These are phyloP conservation scores for Psittacus erithacus DNA, from an alignment of 2,113 vertebrate genomes.

Conservation along the genomic window DNA sequence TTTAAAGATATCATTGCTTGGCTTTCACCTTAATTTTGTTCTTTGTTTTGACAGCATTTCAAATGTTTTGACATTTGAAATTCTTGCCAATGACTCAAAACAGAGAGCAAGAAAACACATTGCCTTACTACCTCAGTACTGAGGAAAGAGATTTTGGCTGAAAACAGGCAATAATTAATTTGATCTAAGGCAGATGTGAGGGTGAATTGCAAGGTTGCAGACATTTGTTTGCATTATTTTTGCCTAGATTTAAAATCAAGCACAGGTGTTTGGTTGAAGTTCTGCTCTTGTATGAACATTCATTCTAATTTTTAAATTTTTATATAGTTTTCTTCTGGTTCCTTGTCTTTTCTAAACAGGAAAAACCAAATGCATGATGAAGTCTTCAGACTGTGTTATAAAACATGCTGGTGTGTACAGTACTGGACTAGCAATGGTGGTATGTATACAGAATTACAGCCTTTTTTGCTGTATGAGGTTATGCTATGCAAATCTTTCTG, in stretches of 20 bases:
- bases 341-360: conserved; percentile 74
- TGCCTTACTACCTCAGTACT: background rate
- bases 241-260: background rate
- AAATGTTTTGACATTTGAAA: background rate
- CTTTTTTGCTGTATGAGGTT: background rate
- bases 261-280: background rate
- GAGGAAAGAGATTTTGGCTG: background rate
- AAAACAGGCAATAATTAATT: background rate
- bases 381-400: conserved; percentile 97
- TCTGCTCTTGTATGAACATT: background rate
- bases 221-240: background rate
- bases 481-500: background rate
- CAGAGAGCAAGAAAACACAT: background rate
- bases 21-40: background rate
- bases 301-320: background rate
- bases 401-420: conserved; percentile 94
- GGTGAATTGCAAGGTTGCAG: background rate
- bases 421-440: conserved; percentile 98
- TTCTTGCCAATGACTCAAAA: background rate
- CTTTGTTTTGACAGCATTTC: background rate
- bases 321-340: background rate
- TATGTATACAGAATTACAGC: conserved; percentile 72
- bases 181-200: background rate
- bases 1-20: background rate
- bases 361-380: conserved; percentile 99